Base-by-base conservation (phyloP, 2,797 vertebrate species). In the Helostoma temminkii region DNA sequence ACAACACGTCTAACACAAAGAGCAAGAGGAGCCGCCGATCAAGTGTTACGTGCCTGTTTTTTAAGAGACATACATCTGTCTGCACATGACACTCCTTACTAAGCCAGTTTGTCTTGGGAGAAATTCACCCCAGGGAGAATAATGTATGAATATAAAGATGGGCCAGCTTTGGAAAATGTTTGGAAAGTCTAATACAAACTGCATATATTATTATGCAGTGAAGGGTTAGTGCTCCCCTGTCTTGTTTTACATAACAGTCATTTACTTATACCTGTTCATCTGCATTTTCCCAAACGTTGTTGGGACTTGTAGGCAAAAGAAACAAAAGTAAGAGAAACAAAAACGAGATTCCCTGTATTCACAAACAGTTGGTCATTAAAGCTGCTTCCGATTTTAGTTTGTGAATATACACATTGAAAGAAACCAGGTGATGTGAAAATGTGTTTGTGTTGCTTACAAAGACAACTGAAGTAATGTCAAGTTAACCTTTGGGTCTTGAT, bases 1-100 rank as follows among this genome's bases (percentile, higher is more conserved):
- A 32, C n/a, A n/a, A n/a, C 32, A 32, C 34, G 25, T 60, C 28
- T 4, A 6, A 36, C 28, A 18, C 39, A 49, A 48, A 53, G 42
- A 30, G 39, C 3, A 34, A 54, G 36, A 25, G 16, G 15, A 70
- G 57, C 32, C 49, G 8, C 43, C 48, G 55, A 62, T 66, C 18
- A 37, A 10, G 42, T 6, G 24, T 16, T 46, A 32, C 26, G 22
- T 5, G 19, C 32, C 41, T 11, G 14, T 19, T 42, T 59, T 70
- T 54, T 22, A 32, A 24, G 32, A 61, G 41, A 32, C 8, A 56
- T 54, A 61, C 73, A 79, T 43, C 48, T 37, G 53, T 52, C 48
- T 64, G 66, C 22, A n/a, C 28, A 62, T 16, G 36, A 53, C 4
- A 5, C 30, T 60, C 7, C 18, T 26, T 7, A 34, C 47, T 50